Conservation (phyloP, 2,797 vertebrate genomes). For the Streptopelia turtur region DNA sequence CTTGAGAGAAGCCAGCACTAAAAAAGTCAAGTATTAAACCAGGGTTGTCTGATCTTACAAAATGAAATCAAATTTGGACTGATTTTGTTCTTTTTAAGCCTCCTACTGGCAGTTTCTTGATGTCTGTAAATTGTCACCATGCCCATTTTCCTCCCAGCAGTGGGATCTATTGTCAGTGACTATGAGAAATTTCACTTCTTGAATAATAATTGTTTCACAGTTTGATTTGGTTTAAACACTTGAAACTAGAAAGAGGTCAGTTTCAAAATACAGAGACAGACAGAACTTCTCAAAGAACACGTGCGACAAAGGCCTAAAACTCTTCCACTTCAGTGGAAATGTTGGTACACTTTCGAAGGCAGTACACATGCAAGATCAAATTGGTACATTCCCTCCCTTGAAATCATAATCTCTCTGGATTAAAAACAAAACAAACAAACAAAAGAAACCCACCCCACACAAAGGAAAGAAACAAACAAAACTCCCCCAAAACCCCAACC, state of each 20-base stretch:
- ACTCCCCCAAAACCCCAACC: too few species aligned
- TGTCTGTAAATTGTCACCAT: background rate
- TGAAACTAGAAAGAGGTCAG: background rate
- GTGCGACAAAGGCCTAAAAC: background rate
- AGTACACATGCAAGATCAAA: background rate
- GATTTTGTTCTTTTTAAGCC: background rate
- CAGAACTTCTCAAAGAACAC: background rate
- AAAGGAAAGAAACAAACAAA: too few species aligned
- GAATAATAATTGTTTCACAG: slow-evolving; percentile 4
- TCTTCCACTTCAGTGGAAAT: background rate
- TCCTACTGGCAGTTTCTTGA: background rate
- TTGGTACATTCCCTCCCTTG: background rate
- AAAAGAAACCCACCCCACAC: too few species aligned
- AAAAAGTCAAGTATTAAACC: background rate
- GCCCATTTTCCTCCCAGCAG: background rate
- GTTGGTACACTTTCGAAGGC: background rate
- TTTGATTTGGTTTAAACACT: background rate
- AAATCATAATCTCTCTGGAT: background rate
- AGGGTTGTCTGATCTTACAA: background rate
- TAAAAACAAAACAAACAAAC: background rate
- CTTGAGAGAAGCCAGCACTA: background rate
- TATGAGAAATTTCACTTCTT: background rate
- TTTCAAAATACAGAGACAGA: background rate
- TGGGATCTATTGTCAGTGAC: background rate
- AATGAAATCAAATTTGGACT: background rate